A percentile compares a stretch with the other conserved stretches of the same genome.
phyloP scores from a whole-genome alignment of 2,797 vertebrate species.

The Pagetopsis macropterus region DNA sequence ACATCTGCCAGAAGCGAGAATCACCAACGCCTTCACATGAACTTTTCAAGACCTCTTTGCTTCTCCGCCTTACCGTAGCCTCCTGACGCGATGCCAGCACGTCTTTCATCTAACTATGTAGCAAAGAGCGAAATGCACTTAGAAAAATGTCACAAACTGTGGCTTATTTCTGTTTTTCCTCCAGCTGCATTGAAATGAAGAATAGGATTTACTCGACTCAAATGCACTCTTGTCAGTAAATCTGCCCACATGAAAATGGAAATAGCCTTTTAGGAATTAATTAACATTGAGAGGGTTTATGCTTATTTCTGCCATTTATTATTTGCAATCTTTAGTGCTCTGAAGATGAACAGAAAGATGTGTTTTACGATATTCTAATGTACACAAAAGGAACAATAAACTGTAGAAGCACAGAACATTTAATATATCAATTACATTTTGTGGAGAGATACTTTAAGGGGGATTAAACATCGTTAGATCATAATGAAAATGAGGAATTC shows the following conservation, averaged over 20 bases:
- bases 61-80: slow-evolving; percentile 11
- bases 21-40: slow-evolving; percentile 14
- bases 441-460: slow-evolving; percentile 28
- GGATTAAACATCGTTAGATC: slow-evolving; percentile 31
- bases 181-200: slow-evolving; percentile 29
- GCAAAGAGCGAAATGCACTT: slow-evolving; percentile 36
- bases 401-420: background rate
- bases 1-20: slow-evolving; percentile 15
- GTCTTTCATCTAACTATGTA: slow-evolving; percentile 6
- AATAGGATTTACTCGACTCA: slow-evolving; percentile 14
- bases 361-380: slow-evolving; percentile 23
- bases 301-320: slow-evolving; percentile 34
- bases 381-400: slow-evolving; percentile 31
- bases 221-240: slow-evolving; percentile 22
- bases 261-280: slow-evolving; percentile 38
- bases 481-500: slow-evolving; percentile 30
- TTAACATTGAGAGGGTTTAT: slow-evolving; percentile 32
- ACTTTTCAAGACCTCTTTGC: slow-evolving; percentile 2
- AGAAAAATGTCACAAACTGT: slow-evolving; percentile 39
- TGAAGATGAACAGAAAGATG: background rate
- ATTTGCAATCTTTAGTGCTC: slow-evolving; percentile 15
- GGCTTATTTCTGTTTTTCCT: slow-evolving; percentile 14
- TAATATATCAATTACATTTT: slow-evolving; percentile 24
- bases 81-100: background rate
- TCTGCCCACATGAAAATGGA: slow-evolving; percentile 44